Evolutionary conservation across 1,140 invertebrate species (phyloP), one percentile per base, ranked within the genome.

Genomic region (Zeugodacus cucurbitae): DNA sequence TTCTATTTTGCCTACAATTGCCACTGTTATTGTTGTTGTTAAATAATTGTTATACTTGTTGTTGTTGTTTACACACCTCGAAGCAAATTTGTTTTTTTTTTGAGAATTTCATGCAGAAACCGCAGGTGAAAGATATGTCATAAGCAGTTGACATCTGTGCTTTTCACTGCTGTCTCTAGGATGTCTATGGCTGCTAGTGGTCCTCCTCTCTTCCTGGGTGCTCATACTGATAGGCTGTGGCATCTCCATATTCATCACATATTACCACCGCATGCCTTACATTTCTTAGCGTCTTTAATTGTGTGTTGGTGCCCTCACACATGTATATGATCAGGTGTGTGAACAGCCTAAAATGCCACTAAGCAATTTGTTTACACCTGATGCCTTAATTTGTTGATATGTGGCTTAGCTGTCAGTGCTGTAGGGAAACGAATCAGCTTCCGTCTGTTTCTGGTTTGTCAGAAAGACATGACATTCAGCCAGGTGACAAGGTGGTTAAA

Each of bases 91-190:
- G 6, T 54, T 54, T 48, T 41, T 82, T 48, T 48, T 44, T 37
- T 22, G 44, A 2, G 44, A 54, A 82, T 37, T 82, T 82, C 17
- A 48, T 44, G 20, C 74, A 22, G 44, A 85, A 91, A 91, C 90
- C 90, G 70, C 90, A 91, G 89, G 88, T 89, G 90, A 89, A 90
- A 91, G 90, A 90, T 90, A 90, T 91, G 90, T 89, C 91, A 90
- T 89, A 90, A 90, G 88, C 90, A 91, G 41, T 82, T 41, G 44
- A 34, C 34, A 22, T 37, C 34, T 44, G 41, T 17, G 17, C 37
- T 41, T 44, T 17, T 37, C 64, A 34, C 37, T 44, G 4, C 37
- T 6, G 1, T 10, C 67, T 41, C 17, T 41, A 32, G 34, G 22
- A n/a, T n/a, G n/a, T n/a, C n/a, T n/a, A n/a, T n/a, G n/a, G n/a